phyloP scores from a whole-genome alignment of 2,113 vertebrate species.

The Callipepla californica region DNA sequence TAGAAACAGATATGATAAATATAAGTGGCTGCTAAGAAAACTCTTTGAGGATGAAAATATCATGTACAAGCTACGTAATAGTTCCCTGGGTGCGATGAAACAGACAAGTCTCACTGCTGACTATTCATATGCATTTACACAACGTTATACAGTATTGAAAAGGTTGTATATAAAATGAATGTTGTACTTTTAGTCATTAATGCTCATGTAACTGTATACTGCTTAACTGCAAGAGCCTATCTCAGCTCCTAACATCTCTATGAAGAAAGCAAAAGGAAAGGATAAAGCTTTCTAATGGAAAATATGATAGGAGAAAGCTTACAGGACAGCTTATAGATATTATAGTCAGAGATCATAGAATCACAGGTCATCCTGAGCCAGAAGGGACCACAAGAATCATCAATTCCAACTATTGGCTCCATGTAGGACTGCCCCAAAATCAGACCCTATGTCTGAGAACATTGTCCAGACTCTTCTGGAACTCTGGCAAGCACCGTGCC shows the following conservation, averaged over 20 bases:
- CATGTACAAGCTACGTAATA: background rate
- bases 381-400: too few relatives aligned
- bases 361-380: too few relatives aligned
- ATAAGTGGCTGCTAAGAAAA: background rate
- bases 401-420: too few relatives aligned
- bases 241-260: background rate
- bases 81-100: background rate
- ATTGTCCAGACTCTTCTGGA: too few relatives aligned
- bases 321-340: background rate
- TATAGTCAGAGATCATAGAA: background rate
- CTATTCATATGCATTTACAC: background rate
- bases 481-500: too few relatives aligned
- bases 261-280: background rate
- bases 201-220: background rate
- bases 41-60: conserved; percentile 36
- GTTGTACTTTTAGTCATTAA: background rate
- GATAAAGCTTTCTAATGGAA: background rate
- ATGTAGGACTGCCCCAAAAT: too few relatives aligned
- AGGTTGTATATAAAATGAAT: background rate
- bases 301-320: background rate
- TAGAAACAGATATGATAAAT: conserved; percentile 16
- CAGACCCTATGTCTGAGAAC: too few relatives aligned
- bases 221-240: background rate
- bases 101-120: background rate
- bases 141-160: background rate